phyloP scores from a whole-genome alignment of 2,888 invertebrate species.

The Sipha maydis region DNA sequence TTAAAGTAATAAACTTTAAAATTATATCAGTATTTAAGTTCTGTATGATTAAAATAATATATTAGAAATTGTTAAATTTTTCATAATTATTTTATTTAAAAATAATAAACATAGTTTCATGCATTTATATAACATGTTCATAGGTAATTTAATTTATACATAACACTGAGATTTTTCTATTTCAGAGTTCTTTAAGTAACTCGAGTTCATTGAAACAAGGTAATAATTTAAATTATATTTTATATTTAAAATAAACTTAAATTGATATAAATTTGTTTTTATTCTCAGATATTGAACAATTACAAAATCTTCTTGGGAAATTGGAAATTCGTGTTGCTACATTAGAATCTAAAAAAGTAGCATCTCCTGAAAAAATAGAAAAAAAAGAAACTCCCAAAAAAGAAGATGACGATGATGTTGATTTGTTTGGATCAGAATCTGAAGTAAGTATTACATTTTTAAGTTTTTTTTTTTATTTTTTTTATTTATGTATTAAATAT shows the following conservation, averaged over 20 bases:
- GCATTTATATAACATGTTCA: no score
- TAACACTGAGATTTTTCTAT: neutral
- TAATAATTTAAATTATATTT: slow-evolving; percentile 2
- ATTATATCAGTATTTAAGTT: no score
- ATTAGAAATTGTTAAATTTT: no score
- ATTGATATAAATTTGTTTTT: slow-evolving; percentile 32
- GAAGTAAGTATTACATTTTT: slow-evolving; percentile 69
- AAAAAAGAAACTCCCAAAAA: slow-evolving; percentile 62
- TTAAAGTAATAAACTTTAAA: no score
- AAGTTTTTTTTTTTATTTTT: no score
- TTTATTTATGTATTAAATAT: no score
- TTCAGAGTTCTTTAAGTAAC: slow-evolving; percentile 19
- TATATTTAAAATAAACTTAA: neutral
- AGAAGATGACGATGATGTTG: slow-evolving; percentile 80
- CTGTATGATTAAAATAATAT: no score
- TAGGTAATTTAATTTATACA: neutral
- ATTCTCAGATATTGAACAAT: slow-evolving; percentile 68
- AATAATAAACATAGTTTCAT: no score
- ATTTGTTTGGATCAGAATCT: slow-evolving; percentile 84
- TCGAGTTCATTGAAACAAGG: slow-evolving; percentile 41
- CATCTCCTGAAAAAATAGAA: slow-evolving; percentile 35
- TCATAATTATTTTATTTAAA: no score
- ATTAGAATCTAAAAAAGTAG: slow-evolving; percentile 53
- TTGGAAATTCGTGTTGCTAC: slow-evolving; percentile 67
- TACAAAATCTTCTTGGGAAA: slow-evolving; percentile 70